Percentiles rank a stretch among this genome's conserved stretches.
Evolutionary conservation across 2,888 invertebrate species (phyloP).

Genomic region (Chironomus tentans): DNA sequence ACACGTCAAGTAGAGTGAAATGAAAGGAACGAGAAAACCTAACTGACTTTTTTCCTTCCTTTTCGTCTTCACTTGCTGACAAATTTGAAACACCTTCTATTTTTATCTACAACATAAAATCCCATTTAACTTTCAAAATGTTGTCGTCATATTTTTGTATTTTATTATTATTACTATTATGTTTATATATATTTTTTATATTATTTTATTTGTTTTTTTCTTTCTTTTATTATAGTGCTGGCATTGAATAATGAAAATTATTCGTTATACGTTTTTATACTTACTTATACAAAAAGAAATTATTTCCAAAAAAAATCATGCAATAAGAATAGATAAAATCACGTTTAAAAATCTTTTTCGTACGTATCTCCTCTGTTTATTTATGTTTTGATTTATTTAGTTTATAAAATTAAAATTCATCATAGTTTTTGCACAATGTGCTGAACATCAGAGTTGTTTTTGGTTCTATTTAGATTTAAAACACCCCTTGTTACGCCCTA

Average conservation of each 20-base stretch:
- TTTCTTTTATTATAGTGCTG: conserved; percentile 24
- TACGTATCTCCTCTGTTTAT: conserved; percentile 8
- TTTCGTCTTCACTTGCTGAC: neutral
- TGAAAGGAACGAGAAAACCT: neutral
- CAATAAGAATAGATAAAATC: neutral
- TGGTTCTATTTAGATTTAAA: too few relatives aligned
- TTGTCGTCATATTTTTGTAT: neutral
- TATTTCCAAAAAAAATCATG: conserved; percentile 4
- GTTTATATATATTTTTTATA: conserved; percentile 20
- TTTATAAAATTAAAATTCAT: neutral
- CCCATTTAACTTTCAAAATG: neutral
- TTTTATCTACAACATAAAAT: neutral
- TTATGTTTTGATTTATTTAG: neutral
- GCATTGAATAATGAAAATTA: conserved; percentile 21
- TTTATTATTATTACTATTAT: conserved; percentile 10
- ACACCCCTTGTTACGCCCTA: too few relatives aligned
- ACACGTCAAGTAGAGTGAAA: neutral
- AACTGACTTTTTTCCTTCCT: neutral
- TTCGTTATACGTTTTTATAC: conserved; percentile 10
- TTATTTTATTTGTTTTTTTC: conserved; percentile 20
- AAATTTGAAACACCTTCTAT: neutral
- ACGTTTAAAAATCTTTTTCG: neutral
- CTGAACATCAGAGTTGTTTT: too few relatives aligned
- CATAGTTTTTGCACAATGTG: neutral
- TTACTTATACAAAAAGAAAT: neutral